Evolutionary conservation across 2,888 invertebrate genomes (phyloP).

Genomic region (Rhopalosiphum nymphaeae): DNA sequence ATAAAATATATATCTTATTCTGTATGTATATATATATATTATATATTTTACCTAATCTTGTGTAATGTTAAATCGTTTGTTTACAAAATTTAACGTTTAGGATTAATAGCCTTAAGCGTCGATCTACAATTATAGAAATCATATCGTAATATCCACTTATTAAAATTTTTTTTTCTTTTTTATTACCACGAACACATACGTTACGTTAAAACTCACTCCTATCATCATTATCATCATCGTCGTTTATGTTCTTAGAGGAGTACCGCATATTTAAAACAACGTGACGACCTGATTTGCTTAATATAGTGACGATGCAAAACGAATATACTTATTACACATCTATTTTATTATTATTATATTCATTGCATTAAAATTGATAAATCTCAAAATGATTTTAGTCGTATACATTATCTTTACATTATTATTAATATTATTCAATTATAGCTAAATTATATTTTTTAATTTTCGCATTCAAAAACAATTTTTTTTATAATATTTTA

Average conservation of each 20-base stretch:
- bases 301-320: slow-evolving; percentile 16
- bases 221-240: slow-evolving; percentile 12
- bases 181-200: not conserved
- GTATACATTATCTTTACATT: not conserved
- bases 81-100: slow-evolving; percentile 36
- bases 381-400: not conserved
- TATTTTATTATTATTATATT: not conserved
- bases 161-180: slow-evolving; percentile 14
- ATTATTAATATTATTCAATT: not conserved
- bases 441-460: not conserved
- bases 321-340: not conserved
- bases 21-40: not conserved
- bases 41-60: not conserved
- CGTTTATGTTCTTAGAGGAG: not conserved
- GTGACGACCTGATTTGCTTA: slow-evolving; percentile 16
- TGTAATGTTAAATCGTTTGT: slow-evolving; percentile 3
- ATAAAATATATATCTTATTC: not conserved
- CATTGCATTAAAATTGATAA: not conserved
- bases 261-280: not conserved
- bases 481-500: not conserved
- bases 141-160: slow-evolving; percentile 29
- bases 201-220: not conserved
- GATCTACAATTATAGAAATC: slow-evolving; percentile 29
- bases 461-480: not conserved
- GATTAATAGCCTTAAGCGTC: slow-evolving; percentile 5